phyloP scores from a whole-genome alignment of 2,888 invertebrate genomes.

The Trachelus iudaicus region DNA sequence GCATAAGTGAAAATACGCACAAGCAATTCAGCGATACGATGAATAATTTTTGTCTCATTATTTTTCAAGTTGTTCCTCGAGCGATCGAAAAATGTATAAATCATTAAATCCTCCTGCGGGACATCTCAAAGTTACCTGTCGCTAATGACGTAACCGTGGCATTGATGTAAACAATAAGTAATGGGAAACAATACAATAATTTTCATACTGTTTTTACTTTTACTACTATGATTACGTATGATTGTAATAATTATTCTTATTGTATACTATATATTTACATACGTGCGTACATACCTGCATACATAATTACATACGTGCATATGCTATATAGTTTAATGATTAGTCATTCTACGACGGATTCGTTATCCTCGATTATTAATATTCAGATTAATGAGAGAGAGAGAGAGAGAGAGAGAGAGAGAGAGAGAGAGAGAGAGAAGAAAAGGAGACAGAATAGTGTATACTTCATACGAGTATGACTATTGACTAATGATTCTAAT shows the following conservation, averaged over 20 bases:
- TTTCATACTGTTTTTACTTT: constrained; percentile 64
- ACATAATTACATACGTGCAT: constrained; percentile 20
- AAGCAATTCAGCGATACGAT: too few relatives aligned
- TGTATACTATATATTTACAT: constrained; percentile 38
- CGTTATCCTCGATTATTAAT: too few relatives aligned
- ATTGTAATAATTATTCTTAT: constrained; percentile 52
- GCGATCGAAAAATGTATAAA: neutral
- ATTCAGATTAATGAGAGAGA: too few relatives aligned
- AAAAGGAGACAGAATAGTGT: too few relatives aligned
- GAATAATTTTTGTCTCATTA: too few relatives aligned
- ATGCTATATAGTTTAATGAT: constrained; percentile 38
- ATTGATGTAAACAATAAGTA: constrained; percentile 48
- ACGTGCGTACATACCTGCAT: constrained; percentile 27
- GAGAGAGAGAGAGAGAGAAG: too few relatives aligned
- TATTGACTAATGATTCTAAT: too few relatives aligned
- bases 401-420: too few relatives aligned
- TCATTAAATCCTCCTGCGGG: neutral
- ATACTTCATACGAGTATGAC: too few relatives aligned
- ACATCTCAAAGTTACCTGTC: neutral
- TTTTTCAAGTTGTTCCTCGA: too few relatives aligned
- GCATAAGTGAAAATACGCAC: too few relatives aligned
- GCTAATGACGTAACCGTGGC: neutral
- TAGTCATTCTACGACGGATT: too few relatives aligned
- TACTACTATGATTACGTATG: constrained; percentile 57
- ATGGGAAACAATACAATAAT: constrained; percentile 61